These are phyloP conservation scores for Torymus aiolomorphi DNA, from an alignment of 2,888 invertebrate species.

Conservation along the genomic window DNA sequence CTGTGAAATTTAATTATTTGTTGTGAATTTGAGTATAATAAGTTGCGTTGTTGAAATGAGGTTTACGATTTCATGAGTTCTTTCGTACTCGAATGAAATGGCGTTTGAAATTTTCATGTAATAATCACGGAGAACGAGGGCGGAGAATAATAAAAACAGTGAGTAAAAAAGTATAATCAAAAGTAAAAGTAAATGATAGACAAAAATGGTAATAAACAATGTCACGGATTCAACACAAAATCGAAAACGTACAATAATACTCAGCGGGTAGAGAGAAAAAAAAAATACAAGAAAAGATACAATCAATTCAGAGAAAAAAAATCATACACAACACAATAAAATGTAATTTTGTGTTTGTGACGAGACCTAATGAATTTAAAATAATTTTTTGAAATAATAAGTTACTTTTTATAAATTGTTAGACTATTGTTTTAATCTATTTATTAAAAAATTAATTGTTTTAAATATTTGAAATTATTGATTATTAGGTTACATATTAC, in stretches of 20 bases:
- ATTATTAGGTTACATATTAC: too few species aligned
- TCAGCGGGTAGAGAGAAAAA: slow-evolving; percentile 79
- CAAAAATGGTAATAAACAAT: slow-evolving; percentile 60
- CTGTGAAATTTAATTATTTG: not conserved
- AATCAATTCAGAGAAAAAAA: slow-evolving; percentile 42
- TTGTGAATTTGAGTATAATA: slow-evolving; percentile 52
- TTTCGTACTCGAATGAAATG: too few species aligned
- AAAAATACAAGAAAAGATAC: slow-evolving; percentile 64
- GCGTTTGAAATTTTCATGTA: slow-evolving; percentile 24
- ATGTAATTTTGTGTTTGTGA: slow-evolving; percentile 36
- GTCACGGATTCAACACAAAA: slow-evolving; percentile 67
- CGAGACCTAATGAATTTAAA: slow-evolving; percentile 8
- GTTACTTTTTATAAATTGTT: too few species aligned
- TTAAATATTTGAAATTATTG: too few species aligned
- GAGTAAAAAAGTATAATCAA: slow-evolving; percentile 51
- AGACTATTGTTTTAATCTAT: too few species aligned
- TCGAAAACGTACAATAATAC: slow-evolving; percentile 67
- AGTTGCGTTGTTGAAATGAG: slow-evolving; percentile 30
- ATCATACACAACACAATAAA: slow-evolving; percentile 46
- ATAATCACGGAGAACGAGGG: slow-evolving; percentile 60
- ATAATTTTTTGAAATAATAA: too few species aligned
- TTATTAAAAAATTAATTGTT: too few species aligned
- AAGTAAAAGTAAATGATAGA: slow-evolving; percentile 56
- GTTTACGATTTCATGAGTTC: too few species aligned
- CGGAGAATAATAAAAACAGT: slow-evolving; percentile 56